Percentiles rank a stretch among this genome's conserved stretches.
These are phyloP conservation scores for Dicycla oo DNA, from an alignment of 2,888 invertebrate species.

Conservation along the genomic window DNA sequence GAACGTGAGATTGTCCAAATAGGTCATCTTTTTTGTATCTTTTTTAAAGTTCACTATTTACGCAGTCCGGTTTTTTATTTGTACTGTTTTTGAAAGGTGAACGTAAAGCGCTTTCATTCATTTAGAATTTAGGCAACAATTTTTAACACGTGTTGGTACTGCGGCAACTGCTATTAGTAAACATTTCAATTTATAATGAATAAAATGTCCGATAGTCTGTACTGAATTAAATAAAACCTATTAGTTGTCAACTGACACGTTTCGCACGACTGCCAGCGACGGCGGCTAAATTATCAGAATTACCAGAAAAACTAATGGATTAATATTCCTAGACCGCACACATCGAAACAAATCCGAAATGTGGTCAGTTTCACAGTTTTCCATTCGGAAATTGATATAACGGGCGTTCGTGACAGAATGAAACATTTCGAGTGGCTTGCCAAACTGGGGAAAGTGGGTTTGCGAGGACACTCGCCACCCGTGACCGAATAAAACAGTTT, in stretches of 20 bases:
- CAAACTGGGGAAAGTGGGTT: constrained; percentile 79
- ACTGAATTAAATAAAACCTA: background rate
- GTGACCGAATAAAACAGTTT: constrained; percentile 70
- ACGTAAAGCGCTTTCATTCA: background rate
- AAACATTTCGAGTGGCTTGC: constrained; percentile 73
- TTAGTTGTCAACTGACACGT: constrained; percentile 10
- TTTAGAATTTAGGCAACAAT: background rate
- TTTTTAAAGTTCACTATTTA: too few relatives aligned
- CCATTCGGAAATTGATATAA: constrained; percentile 67
- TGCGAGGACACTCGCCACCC: constrained; percentile 76
- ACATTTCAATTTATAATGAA: background rate
- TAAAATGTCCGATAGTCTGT: constrained; percentile 2
- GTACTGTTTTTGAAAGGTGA: background rate
- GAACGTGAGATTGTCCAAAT: too few relatives aligned
- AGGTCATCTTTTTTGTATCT: too few relatives aligned
- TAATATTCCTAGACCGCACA: constrained; percentile 53
- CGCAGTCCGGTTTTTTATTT: too few relatives aligned
- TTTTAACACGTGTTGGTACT: too few relatives aligned
- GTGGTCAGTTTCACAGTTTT: constrained; percentile 64
- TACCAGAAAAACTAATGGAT: constrained; percentile 37
- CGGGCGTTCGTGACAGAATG: constrained; percentile 70
- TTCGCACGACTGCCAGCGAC: constrained; percentile 1
- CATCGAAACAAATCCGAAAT: constrained; percentile 52
- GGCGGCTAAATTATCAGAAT: constrained; percentile 9
- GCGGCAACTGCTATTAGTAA: too few relatives aligned